Percentiles rank a stretch among this genome's conserved stretches.
Evolutionary conservation across 2,113 vertebrate genomes (phyloP).

Genomic region (Clarias batrachus): DNA sequence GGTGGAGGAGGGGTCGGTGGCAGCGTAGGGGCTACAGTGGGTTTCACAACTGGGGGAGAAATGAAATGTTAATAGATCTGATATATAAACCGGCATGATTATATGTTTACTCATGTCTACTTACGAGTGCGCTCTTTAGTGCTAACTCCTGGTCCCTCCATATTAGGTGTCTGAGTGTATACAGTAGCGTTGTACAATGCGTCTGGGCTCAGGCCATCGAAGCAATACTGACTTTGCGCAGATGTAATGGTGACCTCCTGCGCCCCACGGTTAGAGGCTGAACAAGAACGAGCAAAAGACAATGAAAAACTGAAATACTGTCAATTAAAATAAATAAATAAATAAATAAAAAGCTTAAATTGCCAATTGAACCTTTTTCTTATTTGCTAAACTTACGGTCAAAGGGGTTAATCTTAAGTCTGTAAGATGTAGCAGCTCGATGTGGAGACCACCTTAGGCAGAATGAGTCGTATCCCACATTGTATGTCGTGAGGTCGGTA

Average conservation of each 20-base stretch:
- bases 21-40: conserved; percentile 85
- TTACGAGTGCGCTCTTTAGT: conserved; percentile 86
- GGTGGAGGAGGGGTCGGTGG: conserved; percentile 88
- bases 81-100: not conserved
- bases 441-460: conserved; percentile 90
- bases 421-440: conserved; percentile 91
- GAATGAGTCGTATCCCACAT: conserved; percentile 85
- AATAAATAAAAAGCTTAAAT: not conserved
- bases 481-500: conserved; percentile 85
- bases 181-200: conserved; percentile 85
- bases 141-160: conserved; percentile 89
- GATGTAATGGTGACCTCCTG: conserved; percentile 91
- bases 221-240: conserved; percentile 86
- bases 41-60: conserved; percentile 81
- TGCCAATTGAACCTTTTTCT: not conserved
- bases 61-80: not conserved
- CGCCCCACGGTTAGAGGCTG: conserved; percentile 74
- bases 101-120: conserved; percentile 43
- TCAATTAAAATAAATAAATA: not conserved
- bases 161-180: conserved; percentile 90
- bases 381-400: conserved; percentile 72
- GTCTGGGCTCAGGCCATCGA: conserved; percentile 84
- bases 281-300: not conserved
- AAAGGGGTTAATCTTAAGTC: conserved; percentile 86
- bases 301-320: not conserved